Base-by-base conservation (phyloP, 2,888 invertebrate species). In the Synanthedon myopaeformis region DNA sequence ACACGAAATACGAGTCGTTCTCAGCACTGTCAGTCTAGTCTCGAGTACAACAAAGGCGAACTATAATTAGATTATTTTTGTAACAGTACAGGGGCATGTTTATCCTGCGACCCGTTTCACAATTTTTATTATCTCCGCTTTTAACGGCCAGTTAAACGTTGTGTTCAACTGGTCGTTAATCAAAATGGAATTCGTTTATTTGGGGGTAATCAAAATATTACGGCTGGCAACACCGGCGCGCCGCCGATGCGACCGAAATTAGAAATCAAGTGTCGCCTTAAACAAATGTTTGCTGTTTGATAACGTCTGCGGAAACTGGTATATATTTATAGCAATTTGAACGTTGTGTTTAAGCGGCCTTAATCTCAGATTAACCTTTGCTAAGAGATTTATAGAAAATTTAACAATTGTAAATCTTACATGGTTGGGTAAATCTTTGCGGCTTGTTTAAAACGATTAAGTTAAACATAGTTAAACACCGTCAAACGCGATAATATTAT, bases 101-200 rank as follows among this genome's bases (percentile, higher is more conserved):
- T 66, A 66, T 62, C 58, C 52, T 62, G 67, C 66, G 72, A 70
- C 70, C 68, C 62, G 74, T 70, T 76, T 66, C 67, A 65, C 66
- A 67, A 69, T 71, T 75, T 76, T 75, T 79, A 76, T 74, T 76
- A 75, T 74, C 63, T 57, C 55, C 52, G 53, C 63, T 71, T 76
- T 35, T 77, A 73, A 76, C 71, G 74, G 62, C 61, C 67, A 59
- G 67, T 72, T 70, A 74, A 76, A 72, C 63, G n/a, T 54, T 55
- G 58, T 35, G 58, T 58, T 66, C 63, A 65, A 59, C 59, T 57
- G 59, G 63, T 57, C 70, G 69, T 76, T 72, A 73, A 74, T 73
- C 72, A 69, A 65, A 67, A 61, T 55, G 60, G 61, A 65, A 65
- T 67, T 61, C 62, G 63, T 63, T 35, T 59, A 63, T 69, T 62